These are phyloP conservation scores for Polydrusus tereticollis DNA, from an alignment of 2,888 invertebrate species.

Conservation along the genomic window DNA sequence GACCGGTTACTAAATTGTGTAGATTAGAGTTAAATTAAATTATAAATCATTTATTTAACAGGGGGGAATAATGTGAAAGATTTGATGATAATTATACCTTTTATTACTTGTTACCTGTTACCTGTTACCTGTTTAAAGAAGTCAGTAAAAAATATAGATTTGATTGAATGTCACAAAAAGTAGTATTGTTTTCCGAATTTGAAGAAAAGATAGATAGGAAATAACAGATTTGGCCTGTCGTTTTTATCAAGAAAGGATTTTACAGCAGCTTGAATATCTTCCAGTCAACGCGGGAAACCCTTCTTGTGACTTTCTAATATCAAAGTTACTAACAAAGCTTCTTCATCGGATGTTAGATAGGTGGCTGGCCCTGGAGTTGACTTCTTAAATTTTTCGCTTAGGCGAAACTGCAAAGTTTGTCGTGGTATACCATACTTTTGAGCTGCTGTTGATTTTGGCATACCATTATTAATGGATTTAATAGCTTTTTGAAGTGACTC, in stretches of 20 bases:
- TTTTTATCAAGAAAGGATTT: constrained; percentile 5
- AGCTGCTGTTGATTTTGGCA: constrained; percentile 36
- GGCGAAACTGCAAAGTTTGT: constrained; percentile 24
- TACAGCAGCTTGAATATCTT: background rate
- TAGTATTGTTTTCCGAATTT: too few species aligned
- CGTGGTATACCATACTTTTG: constrained; percentile 24
- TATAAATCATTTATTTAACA: too few species aligned
- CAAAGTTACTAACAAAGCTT: constrained; percentile 7
- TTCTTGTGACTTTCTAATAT: constrained; percentile 6
- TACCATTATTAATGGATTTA: constrained; percentile 31
- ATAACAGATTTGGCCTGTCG: constrained; percentile 15
- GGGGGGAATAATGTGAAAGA: too few species aligned
- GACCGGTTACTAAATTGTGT: too few species aligned
- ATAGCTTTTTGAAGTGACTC: constrained; percentile 28
- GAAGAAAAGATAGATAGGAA: too few species aligned
- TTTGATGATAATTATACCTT: too few species aligned
- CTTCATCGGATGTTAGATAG: constrained; percentile 15
- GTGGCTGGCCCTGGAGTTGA: constrained; percentile 9
- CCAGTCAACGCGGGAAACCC: constrained; percentile 9
- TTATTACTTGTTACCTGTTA: too few species aligned
- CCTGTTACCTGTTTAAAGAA: too few species aligned
- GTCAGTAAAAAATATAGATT: too few species aligned
- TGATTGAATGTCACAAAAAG: too few species aligned
- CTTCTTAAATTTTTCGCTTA: constrained; percentile 32
- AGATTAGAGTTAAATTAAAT: too few species aligned